A percentile compares a stretch with the other conserved stretches of the same genome.
phyloP scores from a whole-genome alignment of 2,113 vertebrate genomes.

The Apeltes quadracus region DNA sequence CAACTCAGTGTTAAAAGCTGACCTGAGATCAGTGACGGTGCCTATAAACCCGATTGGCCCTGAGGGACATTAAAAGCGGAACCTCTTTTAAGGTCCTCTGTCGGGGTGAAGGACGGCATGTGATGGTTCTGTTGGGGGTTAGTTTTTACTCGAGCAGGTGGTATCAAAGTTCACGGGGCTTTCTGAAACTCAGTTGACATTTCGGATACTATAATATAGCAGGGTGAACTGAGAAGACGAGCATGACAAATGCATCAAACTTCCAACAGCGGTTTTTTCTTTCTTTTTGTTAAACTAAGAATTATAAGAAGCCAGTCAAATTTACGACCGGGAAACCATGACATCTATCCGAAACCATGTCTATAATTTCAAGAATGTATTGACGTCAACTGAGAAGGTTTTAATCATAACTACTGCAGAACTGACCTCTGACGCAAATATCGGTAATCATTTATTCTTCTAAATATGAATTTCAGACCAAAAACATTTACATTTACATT shows the following conservation, averaged over 20 bases:
- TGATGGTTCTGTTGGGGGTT: conserved; percentile 62
- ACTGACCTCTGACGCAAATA: conserved; percentile 34
- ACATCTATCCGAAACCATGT: conserved; percentile 61
- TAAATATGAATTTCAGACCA: conserved; percentile 2
- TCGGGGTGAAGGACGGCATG: conserved; percentile 56
- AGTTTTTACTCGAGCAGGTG: conserved; percentile 67
- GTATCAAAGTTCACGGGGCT: conserved; percentile 47
- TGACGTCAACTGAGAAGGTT: conserved; percentile 60
- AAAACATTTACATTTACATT: not conserved
- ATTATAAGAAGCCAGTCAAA: conserved; percentile 48
- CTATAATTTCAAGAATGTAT: conserved; percentile 66
- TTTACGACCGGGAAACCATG: conserved; percentile 55
- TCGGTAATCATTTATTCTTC: conserved; percentile 19
- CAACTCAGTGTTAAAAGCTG: conserved; percentile 65
- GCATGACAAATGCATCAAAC: not conserved
- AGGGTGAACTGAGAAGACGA: conserved; percentile 7
- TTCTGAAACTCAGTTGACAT: conserved; percentile 6
- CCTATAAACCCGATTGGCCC: conserved; percentile 67
- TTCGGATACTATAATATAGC: not conserved
- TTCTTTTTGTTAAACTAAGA: conserved; percentile 34
- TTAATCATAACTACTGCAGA: conserved; percentile 52
- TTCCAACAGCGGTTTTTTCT: conserved; percentile 19
- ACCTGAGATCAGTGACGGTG: conserved; percentile 67
- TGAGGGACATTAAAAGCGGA: conserved; percentile 63
- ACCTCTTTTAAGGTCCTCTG: conserved; percentile 62